Evolutionary conservation across 2,888 invertebrate species (phyloP), one percentile per base, ranked within the genome.

Genomic region (Harmothoe impar): DNA sequence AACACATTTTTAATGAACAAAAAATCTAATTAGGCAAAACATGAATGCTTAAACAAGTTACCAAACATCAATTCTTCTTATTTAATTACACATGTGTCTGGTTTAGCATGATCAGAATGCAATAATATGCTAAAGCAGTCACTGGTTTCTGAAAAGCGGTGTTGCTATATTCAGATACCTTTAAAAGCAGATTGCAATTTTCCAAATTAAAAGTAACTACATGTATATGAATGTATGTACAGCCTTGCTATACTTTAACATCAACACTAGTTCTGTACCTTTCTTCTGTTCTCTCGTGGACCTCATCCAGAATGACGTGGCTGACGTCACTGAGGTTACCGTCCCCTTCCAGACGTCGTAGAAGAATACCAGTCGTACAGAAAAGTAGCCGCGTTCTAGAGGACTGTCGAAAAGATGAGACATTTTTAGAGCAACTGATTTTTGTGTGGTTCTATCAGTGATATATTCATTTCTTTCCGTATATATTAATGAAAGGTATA

Each of bases 241-340:
- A n/a, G n/a, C n/a, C n/a, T n/a, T n/a, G n/a, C n/a, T n/a, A n/a
- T n/a, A n/a, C n/a, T n/a, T n/a, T n/a, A n/a, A n/a, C n/a, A n/a
- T 10, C 43, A 43, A 43, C 5, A 43, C 43, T 43, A 43, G 43
- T 7, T 7, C 25, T 0, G 54, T 77, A 95, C 95, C 95, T 95
- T 92, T 95, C 95, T 90, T 95, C 94, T 10, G 94, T 94, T 81
- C 99, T 97, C 95, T 99, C 99, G 93, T 99, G 99, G 90, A 99
- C 98, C 96, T 99, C 99, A 95, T 99, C 99, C n/a, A 99, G 95
- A 91, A 99, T 97, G 5, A 99, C 96, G 94, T 98, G 98, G 77
- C 98, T 98, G 91, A 97, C 97, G 68, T 96, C 96, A 25, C 96
- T 96, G 88, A 99, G 95, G 7, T 90, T 86, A 35, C 94, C 98